Conservation (phyloP, 64 coral and sea anemone genomes). For the Dendrophyllia cribrosa region DNA sequence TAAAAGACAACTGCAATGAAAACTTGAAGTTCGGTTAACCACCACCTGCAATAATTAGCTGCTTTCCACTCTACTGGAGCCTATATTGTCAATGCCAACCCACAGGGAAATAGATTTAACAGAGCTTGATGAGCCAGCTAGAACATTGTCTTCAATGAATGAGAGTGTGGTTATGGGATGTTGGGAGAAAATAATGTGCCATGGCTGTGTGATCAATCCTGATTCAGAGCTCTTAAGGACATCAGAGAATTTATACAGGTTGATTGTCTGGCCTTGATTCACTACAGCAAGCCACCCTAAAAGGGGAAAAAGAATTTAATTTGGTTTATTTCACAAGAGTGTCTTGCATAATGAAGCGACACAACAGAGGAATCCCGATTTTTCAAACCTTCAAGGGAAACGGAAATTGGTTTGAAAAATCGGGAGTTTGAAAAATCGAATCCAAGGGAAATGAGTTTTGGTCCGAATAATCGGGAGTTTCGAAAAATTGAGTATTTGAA, state of each 20-base stretch:
- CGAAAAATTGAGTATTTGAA: no score
- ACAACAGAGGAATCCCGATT: no score
- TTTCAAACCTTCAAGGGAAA: no score
- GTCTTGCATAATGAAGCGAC: background rate
- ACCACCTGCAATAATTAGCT: background rate
- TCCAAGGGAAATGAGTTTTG: no score
- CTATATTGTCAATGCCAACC: slow-evolving; percentile 76
- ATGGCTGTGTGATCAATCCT: slow-evolving; percentile 79
- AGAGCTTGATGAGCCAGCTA: slow-evolving; percentile 77
- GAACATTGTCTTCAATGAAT: slow-evolving; percentile 83
- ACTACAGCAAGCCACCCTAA: slow-evolving; percentile 83
- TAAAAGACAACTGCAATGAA: no score
- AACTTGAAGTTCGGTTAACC: background rate
- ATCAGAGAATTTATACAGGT: slow-evolving; percentile 82
- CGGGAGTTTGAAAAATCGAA: no score
- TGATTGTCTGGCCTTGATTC: slow-evolving; percentile 85
- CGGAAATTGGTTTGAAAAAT: no score
- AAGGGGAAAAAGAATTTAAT: background rate
- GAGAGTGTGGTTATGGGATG: slow-evolving; percentile 52
- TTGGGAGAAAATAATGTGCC: slow-evolving; percentile 82
- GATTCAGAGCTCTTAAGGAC: slow-evolving; percentile 68
- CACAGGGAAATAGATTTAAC: slow-evolving; percentile 77
- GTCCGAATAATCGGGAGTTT: no score
- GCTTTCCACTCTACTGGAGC: background rate
- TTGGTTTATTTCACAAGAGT: no score